Evolutionary conservation across 2,888 invertebrate species (phyloP), one percentile per base, ranked within the genome.

Genomic region (Tachina lurida): DNA sequence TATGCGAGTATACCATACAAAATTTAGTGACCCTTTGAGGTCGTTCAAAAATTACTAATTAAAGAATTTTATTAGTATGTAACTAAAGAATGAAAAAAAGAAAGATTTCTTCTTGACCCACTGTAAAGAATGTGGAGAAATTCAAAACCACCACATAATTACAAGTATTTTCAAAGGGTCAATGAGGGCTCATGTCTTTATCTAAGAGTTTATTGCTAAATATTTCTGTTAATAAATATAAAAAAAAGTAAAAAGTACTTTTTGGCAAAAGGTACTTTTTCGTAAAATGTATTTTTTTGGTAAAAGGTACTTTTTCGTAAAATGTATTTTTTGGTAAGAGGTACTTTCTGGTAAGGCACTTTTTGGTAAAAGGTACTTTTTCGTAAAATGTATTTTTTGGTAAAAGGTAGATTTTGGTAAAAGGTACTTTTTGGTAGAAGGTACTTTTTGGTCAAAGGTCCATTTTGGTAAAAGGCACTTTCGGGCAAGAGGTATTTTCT

Each of bases 31-130:
- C 52, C 43, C 31, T 45, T 49, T 62, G 9, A 19, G 15, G 39
- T 62, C 41, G 74, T 19, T 5, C 15, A 74, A 49, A 7, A 60
- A 49, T 49, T 45, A 45, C 1, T 45, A 71, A 58, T 49, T 49
- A 43, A 5, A 52, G 3, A n/a, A 8, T 47, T 22, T 39, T 67
- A 15, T 22, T 45, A 13, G 22, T 19, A 13, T 31, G 5, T 31
- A 31, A 31, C 31, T 31, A 31, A 31, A 31, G 7, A 31, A 31
- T 31, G 5, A 7, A 41, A 67, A n/a, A 13, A 67, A 47, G 39
- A 43, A 62, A 10, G 2, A n/a, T 15, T n/a, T 39, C 2, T 56
- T 56, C 0, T 7, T 8, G 7, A 60, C 4, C 9, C 41, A 41
- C 10, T 31, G 10, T 10, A 41, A 39, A n/a, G 39, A n/a, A n/a